Evolutionary conservation across 2,113 vertebrate genomes (phyloP).

Genomic region (Chunga burmeisteri): DNA sequence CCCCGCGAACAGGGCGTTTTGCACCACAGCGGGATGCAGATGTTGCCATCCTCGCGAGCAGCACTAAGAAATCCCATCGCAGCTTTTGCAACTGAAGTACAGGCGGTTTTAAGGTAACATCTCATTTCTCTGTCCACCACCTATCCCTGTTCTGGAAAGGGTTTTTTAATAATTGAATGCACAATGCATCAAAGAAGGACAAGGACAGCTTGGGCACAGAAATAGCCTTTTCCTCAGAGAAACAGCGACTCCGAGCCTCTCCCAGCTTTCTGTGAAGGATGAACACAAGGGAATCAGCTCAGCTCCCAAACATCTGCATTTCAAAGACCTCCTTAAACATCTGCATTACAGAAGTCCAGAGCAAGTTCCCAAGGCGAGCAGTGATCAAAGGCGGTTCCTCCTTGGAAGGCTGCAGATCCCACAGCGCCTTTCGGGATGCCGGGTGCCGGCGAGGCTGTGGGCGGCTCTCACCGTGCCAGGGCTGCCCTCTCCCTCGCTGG

Average conservation of each 20-base stretch:
- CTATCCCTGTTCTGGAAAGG: background rate
- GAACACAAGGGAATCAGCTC: background rate
- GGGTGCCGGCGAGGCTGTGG: background rate
- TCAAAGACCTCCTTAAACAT: background rate
- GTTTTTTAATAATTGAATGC: background rate
- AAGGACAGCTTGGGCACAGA: background rate
- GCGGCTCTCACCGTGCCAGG: background rate
- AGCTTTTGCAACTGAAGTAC: background rate
- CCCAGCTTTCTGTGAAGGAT: background rate
- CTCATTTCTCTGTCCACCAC: background rate
- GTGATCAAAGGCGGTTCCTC: background rate
- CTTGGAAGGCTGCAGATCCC: background rate
- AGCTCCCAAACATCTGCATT: background rate
- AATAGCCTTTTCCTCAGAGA: background rate
- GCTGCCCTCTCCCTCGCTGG: background rate
- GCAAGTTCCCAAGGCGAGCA: background rate
- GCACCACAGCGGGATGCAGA: conserved; percentile 5
- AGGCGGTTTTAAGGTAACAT: background rate
- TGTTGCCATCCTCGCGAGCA: background rate
- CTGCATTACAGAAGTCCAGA: background rate
- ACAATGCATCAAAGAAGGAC: background rate
- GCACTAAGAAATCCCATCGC: background rate
- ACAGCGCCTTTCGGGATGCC: fast-evolving
- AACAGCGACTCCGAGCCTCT: background rate
- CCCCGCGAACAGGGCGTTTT: conserved; percentile 12